A percentile compares a stretch with the other conserved stretches of the same genome.
These are phyloP conservation scores for Lutraria rhynchaena DNA, from an alignment of 1,140 invertebrate genomes.

Conservation along the genomic window DNA sequence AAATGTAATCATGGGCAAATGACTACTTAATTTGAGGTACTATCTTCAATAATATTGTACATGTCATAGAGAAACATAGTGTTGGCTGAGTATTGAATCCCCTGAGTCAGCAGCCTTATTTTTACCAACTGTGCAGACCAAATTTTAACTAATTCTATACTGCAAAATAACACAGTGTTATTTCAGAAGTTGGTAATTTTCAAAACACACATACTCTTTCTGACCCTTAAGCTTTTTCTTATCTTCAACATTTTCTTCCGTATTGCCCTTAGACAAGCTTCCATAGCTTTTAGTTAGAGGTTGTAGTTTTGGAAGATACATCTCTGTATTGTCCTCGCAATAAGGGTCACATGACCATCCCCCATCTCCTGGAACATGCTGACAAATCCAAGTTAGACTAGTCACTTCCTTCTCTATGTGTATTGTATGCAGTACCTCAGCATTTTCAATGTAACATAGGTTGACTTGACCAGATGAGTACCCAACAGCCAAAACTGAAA, in stretches of 20 bases:
- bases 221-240: constrained; percentile 86
- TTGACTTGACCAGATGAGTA: constrained; percentile 88
- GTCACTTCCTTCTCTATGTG: constrained; percentile 85
- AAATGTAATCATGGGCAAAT: too few relatives aligned
- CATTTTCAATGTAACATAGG: constrained; percentile 94
- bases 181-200: too few relatives aligned
- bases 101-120: too few relatives aligned
- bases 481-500: constrained; percentile 87
- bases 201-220: constrained; percentile 82
- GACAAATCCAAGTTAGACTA: constrained; percentile 84
- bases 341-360: constrained; percentile 69
- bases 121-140: too few relatives aligned
- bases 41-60: too few relatives aligned
- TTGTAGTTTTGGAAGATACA: constrained; percentile 85
- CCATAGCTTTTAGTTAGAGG: constrained; percentile 84
- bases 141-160: too few relatives aligned
- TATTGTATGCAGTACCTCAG: constrained; percentile 88
- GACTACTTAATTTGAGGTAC: too few relatives aligned
- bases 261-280: constrained; percentile 70
- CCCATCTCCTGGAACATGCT: constrained; percentile 56
- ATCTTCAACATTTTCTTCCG: constrained; percentile 86
- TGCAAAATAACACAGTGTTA: too few relatives aligned
- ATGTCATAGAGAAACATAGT: background rate
- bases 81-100: too few relatives aligned
- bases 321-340: constrained; percentile 80